Evolutionary conservation across 2,113 vertebrate genomes (phyloP).

Genomic region (Ancistrus triradiatus): DNA sequence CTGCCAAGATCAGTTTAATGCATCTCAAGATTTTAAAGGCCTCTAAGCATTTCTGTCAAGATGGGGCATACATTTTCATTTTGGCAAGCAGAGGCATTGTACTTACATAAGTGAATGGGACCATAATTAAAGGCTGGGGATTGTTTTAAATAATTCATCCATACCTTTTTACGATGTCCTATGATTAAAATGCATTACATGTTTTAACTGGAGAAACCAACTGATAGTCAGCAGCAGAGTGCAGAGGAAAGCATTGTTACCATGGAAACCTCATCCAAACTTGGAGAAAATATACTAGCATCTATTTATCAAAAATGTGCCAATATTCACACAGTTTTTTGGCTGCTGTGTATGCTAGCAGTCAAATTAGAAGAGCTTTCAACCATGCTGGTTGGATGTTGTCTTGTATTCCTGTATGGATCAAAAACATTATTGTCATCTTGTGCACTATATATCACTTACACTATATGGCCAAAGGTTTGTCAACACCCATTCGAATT

Average conservation of each 20-base stretch:
- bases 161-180: conserved; percentile 30
- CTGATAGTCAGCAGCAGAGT: conserved; percentile 48
- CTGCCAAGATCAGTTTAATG: conserved; percentile 55
- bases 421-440: too few species aligned
- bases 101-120: conserved; percentile 47
- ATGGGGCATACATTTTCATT: conserved; percentile 45
- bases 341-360: conserved; percentile 57
- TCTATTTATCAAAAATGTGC: conserved; percentile 66
- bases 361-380: conserved; percentile 48
- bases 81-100: conserved; percentile 40
- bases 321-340: conserved; percentile 64
- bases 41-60: conserved; percentile 54
- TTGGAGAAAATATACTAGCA: conserved; percentile 59
- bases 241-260: conserved; percentile 60
- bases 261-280: conserved; percentile 71
- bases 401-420: background rate
- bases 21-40: conserved; percentile 52
- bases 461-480: too few species aligned
- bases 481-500: too few species aligned
- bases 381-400: conserved; percentile 43
- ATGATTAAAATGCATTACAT: conserved; percentile 41
- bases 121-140: conserved; percentile 48
- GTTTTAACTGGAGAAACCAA: conserved; percentile 51
- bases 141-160: conserved; percentile 39
- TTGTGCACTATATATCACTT: too few species aligned